Base-by-base conservation (phyloP, 2,888 invertebrate species). In the Cheilosia urbana region DNA sequence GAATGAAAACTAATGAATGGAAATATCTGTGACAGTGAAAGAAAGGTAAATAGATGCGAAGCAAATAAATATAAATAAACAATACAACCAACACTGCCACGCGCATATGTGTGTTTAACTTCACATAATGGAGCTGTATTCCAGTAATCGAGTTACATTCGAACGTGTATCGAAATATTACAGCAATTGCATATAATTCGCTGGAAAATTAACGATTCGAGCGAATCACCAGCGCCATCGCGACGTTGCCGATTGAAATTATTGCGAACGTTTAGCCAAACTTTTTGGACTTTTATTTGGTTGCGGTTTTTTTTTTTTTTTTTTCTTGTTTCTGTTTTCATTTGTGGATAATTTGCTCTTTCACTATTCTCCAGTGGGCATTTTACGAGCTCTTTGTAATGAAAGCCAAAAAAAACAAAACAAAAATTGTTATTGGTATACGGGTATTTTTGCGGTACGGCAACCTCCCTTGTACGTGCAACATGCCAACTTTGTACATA, bases 1-100 rank as follows among this genome's bases (percentile, higher is more conserved):
- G 81, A 77, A 83, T 78, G 72, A 83, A 83, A 78, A 37, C 55
- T 72, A 83, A 73, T 83, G 78, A 83, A 83, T 83, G 83, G 53
- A 78, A 77, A 71, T 71, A 37, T 47, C 71, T 63, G 47, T 55
- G 62, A 69, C 68, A 62, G 53, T 77, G 57, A 57, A 58, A 57
- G 65, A 75, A 68, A 77, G 68, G 69, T 60, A 76, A 77, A 77
- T 77, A 77, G 62, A 68, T 37, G 13, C 37, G 17, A 47, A 30
- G 30, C 30, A 9, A 30, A 30, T 47, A 19, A 9, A 47, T 17
- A 45, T 13, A 27, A 55, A 63, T 40, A 57, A 63, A 76, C 75
- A 65, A 40, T 60, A 17, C 45, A 30, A 49, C 13, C 40, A 51
- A 24, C 24, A 49, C 21, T 49, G 13, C 21, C 6, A 15, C 15